These are phyloP conservation scores for Drosophila anceps DNA, from an alignment of 2,888 invertebrate genomes.

Conservation along the genomic window DNA sequence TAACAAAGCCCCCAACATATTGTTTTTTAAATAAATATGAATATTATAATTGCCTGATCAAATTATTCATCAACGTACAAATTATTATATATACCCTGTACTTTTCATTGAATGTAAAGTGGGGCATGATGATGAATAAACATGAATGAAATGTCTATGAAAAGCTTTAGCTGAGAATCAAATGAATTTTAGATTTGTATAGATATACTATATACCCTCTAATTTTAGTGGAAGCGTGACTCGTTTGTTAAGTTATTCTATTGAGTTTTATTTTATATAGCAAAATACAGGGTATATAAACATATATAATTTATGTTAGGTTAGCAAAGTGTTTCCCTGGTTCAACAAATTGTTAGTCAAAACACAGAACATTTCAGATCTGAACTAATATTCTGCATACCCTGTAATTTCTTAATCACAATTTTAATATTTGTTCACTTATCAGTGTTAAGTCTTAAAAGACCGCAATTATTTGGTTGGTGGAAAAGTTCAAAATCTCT, in stretches of 20 bases:
- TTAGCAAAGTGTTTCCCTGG: not conserved
- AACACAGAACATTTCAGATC: not conserved
- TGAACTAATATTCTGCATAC: not conserved
- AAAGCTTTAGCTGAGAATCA: not conserved
- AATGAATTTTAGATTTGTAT: not conserved
- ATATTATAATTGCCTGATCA: constrained; percentile 2
- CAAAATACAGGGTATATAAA: too few species aligned
- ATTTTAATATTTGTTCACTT: not conserved
- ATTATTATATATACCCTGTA: not conserved
- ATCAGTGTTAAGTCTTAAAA: not conserved
- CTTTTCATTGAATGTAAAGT: not conserved
- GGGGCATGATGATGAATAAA: too few species aligned
- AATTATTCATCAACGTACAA: not conserved
- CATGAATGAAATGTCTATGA: not conserved
- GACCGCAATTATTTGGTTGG: not conserved
- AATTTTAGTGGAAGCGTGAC: not conserved
- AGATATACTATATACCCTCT: not conserved
- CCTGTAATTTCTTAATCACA: not conserved
- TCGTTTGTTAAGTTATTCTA: not conserved
- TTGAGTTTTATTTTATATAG: not conserved
- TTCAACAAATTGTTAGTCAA: not conserved
- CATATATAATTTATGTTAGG: too few species aligned
- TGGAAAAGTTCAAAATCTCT: not conserved
- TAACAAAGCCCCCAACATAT: not conserved
- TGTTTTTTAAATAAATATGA: not conserved